Evolutionary conservation across 1,140 invertebrate genomes (phyloP), one percentile per base, ranked within the genome.

Genomic region (Cotesia chilonis): DNA sequence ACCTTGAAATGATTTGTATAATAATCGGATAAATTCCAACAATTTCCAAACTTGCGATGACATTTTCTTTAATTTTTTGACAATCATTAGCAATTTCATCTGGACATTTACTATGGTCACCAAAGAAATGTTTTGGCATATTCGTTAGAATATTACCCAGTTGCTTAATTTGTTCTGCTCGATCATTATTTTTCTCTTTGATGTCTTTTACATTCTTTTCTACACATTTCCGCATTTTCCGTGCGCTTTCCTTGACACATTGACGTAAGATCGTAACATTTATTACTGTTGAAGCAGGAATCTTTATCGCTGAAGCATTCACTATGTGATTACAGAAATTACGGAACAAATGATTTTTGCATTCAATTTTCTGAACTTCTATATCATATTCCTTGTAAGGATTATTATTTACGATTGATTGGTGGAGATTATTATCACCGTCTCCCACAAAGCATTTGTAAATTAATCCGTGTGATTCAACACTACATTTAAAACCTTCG

Each of bases 361-460:
- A 81, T 55, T 81, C 74, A 28, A 82, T 74, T 75, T 81, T 82
- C 65, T 77, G 65, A 71, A 80, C 57, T 76, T 72, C 9, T 28
- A 81, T 72, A 4, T 70, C 72, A 9, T 77, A 52, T n/a, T 74
- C 38, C 41, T 63, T 77, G 79, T 4, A 41, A 41, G 75, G 75
- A 66, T 74, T 75, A 6, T 10, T 52, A 17, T 77, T 51, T 4
- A 61, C 12, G 17, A 75, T 28, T 12, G 66, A 36, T 37, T 77
- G 59, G 63, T 81, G 79, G 12, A 77, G 77, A 63, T 74, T 82
- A 51, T 79, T 79, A 61, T 84, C 84, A 2, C 81, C 82, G 74
- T 85, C 84, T 9, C 77, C 76, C 51, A 85, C 79, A 3, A 85
- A 12, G 35, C 68, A 72, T 9, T 71, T 73, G 64, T 83, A 84